Conservation (phyloP, 1,140 invertebrate genomes). For the Euwallacea fornicatus region DNA sequence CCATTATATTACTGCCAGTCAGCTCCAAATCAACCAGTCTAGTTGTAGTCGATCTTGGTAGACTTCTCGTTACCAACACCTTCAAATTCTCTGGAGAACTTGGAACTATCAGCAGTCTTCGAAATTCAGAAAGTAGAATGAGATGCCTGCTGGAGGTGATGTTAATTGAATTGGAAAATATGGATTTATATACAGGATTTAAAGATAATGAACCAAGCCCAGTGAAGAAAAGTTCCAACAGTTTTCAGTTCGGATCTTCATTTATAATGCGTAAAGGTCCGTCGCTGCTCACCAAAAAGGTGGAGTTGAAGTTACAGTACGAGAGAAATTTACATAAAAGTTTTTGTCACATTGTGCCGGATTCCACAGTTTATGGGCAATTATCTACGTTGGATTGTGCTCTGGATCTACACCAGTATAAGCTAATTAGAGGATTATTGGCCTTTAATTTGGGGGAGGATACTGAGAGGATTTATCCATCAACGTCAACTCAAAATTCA, state of each 20-base stretch:
- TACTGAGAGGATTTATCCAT: constrained; percentile 67
- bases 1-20: constrained; percentile 85
- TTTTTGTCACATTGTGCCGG: constrained; percentile 65
- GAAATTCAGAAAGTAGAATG: constrained; percentile 36
- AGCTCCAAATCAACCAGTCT: constrained; percentile 77
- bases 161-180: constrained; percentile 75
- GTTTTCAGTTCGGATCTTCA: constrained; percentile 57
- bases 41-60: constrained; percentile 80
- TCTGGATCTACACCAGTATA: constrained; percentile 85
- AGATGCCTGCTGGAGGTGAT: constrained; percentile 75
- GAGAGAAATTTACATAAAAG: constrained; percentile 74
- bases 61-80: constrained; percentile 76
- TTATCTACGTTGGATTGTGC: constrained; percentile 82
- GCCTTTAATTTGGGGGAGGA: constrained; percentile 91
- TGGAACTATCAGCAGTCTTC: constrained; percentile 59
- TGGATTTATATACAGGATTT: constrained; percentile 77
- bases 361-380: constrained; percentile 82
- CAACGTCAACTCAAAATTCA: constrained; percentile 40
- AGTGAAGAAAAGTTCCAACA: constrained; percentile 36
- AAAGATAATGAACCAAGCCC: constrained; percentile 44
- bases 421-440: constrained; percentile 84
- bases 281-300: constrained; percentile 77
- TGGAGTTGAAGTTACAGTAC: constrained; percentile 75
- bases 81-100: constrained; percentile 65
- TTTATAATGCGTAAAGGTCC: constrained; percentile 60